Evolutionary conservation across 2,113 vertebrate species (phyloP), one percentile per base, ranked within the genome.

Genomic region (Epinephelus lanceolatus): DNA sequence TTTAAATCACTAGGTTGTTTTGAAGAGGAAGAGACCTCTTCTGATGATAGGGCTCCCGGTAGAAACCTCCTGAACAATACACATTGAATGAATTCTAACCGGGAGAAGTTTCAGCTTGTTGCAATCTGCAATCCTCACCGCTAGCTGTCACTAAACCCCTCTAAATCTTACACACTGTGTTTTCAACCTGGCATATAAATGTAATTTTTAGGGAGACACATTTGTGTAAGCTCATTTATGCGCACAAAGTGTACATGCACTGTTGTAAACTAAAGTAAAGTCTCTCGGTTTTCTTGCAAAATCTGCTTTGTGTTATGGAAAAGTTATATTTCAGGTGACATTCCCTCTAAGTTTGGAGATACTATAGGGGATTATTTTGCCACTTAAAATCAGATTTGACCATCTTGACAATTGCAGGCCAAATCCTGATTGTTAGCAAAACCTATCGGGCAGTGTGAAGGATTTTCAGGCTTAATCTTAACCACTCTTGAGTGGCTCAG

Each of bases 391-490:
- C 59, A 65, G 33, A 51, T 78, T 37, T 63, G 27, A 81, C 53
- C 56, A 55, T 68, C 27, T 52, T 23, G 23, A 70, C 42, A 80
- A 47, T 17, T 60, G n/a, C 65, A 70, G 80, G 25, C 10, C 37
- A 49, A 70, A 40, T 57, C 37, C 13, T 69, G 63, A 70, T 56
- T 42, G 30, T 62, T 47, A 30, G 72, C 57, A 73, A 77, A 59
- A 10, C 51, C 69, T 70, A 63, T 75, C 59, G n/a, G 63, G 40
- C 18, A 8, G 13, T 23, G 52, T 60, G 59, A 68, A 62, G 80
- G 68, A 80, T 72, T 84, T 80, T 23, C 23, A 72, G 67, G 74
- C 62, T 56, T 55, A 63, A 61, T 71, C 68, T 49, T 18, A 42
- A 56, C 40, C 37, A 27, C 33, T 40, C 8, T 30, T 19, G 40